Base-by-base conservation (phyloP, 2,113 vertebrate genomes). In the Larimichthys crocea region DNA sequence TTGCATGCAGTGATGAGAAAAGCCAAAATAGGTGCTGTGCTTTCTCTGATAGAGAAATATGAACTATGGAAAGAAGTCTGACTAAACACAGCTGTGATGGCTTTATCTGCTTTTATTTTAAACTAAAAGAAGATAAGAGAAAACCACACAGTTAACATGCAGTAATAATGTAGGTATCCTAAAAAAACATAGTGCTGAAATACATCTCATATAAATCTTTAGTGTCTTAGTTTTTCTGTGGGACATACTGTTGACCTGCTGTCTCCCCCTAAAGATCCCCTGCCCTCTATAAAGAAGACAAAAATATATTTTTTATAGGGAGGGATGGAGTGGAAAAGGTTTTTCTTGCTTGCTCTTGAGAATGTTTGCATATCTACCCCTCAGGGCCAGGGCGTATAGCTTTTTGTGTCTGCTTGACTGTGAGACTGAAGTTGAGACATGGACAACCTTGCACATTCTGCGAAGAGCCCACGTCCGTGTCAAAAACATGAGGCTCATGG, bases 1-100 rank as follows among this genome's bases (percentile, higher is more conserved):
- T 31, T 40, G 29, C 48, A 71, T 59, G 69, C 1, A n/a, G n/a
- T 68, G 66, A 85, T 87, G 82, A 84, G 72, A 75, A 89, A 85
- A 66, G 35, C 26, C 61, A 31, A 69, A 70, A 74, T 26, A 50
- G 55, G 26, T 80, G 67, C 44, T 76, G 35, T 14, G 24, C 52
- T 72, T 74, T 24, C 12, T 62, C 3, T 6, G 31, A 22, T 35
- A n/a, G 26, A 73, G 15, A 20, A 10, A 69, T 24, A 46, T 35
- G 8, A 59, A 61, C 22, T 65, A 14, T 11, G 14, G 22, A 31
- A 29, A 56, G 53, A 55, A 35, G 52, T 9, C 44, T 15, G 44
- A 29, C 11, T 12, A 12, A 46, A 40, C 35, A 40, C 48, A 10
- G 17, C 12, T 46, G 26, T 35, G 22, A 52, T 5, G 35, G 20